Evolutionary conservation across 2,888 invertebrate genomes (phyloP).

Genomic region (Volucella zonaria): DNA sequence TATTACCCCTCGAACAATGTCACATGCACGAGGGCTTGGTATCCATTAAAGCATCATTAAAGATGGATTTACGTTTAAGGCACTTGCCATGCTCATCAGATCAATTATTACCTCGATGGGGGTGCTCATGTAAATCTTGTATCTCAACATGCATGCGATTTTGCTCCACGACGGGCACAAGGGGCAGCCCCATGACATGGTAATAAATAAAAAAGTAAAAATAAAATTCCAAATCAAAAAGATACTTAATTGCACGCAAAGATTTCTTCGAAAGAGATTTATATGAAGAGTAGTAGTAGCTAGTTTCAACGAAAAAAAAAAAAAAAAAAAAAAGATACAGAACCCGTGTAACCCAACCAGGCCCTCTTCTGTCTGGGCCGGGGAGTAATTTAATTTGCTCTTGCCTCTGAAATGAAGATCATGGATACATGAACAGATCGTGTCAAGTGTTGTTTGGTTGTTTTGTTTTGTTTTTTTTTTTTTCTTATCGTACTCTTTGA

Average conservation of each 20-base stretch:
- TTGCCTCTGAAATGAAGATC: slow-evolving; percentile 66
- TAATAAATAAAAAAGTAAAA: slow-evolving; percentile 9
- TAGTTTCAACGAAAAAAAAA: background rate
- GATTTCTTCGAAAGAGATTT: slow-evolving; percentile 11
- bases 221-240: slow-evolving; percentile 6
- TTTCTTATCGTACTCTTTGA: background rate
- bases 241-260: slow-evolving; percentile 50
- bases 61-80: slow-evolving; percentile 40
- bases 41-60: slow-evolving; percentile 70
- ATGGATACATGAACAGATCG: slow-evolving; percentile 71
- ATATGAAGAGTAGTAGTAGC: background rate
- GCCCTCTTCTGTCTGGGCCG: background rate
- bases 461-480: no score
- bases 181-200: background rate
- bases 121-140: slow-evolving; percentile 53
- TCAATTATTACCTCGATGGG: slow-evolving; percentile 65
- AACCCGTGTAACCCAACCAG: background rate
- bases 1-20: slow-evolving; percentile 60
- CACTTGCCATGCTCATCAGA: slow-evolving; percentile 26
- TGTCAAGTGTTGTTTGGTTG: slow-evolving; percentile 40
- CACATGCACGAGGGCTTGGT: slow-evolving; percentile 59
- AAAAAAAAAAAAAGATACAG: slow-evolving; percentile 24
- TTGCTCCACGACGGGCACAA: slow-evolving; percentile 7
- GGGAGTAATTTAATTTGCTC: slow-evolving; percentile 60
- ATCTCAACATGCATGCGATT: slow-evolving; percentile 49